Evolutionary conservation across 2,888 invertebrate genomes (phyloP), one percentile per base, ranked within the genome.

Genomic region (Nomada fucata): DNA sequence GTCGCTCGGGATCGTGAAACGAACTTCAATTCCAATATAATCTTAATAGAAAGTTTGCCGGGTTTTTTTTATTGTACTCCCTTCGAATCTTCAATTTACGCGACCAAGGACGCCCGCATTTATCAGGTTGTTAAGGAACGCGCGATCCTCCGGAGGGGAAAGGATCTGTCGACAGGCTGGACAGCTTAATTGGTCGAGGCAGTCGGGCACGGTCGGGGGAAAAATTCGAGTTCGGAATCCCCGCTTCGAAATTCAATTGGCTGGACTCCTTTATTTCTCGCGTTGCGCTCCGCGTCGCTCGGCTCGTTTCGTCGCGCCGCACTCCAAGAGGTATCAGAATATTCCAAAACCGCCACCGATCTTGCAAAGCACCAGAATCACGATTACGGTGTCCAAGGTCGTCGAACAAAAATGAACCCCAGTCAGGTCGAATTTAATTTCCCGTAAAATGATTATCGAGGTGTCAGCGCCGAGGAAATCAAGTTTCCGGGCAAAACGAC

Each of bases 171-270:
- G 70, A 71, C 70, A 71, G 60, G 70, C 70, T 36, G 70, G 70
- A 71, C 70, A 71, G 60, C 70, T 71, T 71, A 71, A 71, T 71
- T 71, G 60, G 70, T 60, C 36, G 15, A 61, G 52, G 70, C 70
- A 71, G 70, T 60, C 70, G 20, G 70, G 60, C 60, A 71, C 70
- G 70, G 70, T 50, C 36, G 60, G 61, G 50, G 61, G 70, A 71
- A 60, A 61, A 71, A 71, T 71, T 60, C 70, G 60, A 60, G 47
- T 61, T 52, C 60, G 60, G 29, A 36, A 60, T 71, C 70, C 60
- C 60, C 50, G 60, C 70, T 71, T 29, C 11, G 70, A 61, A 36
- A 36, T 52, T 60, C 70, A 71, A 71, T 60, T 59, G 70, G 70
- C 36, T 10, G 44, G n/a, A 7, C n/a, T 18, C 47, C 23, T 47